A percentile compares a stretch with the other conserved stretches of the same genome.
These are phyloP conservation scores for Oenanthe melanoleuca DNA, from an alignment of 2,113 vertebrate species.

Conservation along the genomic window DNA sequence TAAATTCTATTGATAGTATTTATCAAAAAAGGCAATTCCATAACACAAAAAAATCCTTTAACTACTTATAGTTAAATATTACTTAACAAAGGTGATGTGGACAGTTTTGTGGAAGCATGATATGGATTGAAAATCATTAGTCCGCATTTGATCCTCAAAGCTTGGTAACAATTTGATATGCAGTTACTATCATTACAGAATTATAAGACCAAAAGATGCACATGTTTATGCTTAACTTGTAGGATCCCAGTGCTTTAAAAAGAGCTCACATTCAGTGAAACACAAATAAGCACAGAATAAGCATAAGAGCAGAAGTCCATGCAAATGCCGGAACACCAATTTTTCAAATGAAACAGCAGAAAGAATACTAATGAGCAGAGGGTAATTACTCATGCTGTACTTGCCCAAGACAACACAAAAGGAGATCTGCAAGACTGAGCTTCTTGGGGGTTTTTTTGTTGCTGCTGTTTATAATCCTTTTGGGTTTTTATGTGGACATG, in stretches of 20 bases:
- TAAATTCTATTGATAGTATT: neutral
- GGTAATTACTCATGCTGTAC: neutral
- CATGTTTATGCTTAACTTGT: neutral
- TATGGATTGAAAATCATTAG: neutral
- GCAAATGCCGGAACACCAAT: neutral
- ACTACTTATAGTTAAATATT: neutral
- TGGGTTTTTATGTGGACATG: neutral
- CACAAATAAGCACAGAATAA: neutral
- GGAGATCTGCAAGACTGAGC: neutral
- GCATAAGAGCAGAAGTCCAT: neutral
- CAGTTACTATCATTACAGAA: neutral
- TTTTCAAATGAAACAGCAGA: conserved; percentile 6
- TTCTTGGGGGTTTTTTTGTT: neutral
- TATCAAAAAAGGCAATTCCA: neutral
- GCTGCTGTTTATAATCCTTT: neutral
- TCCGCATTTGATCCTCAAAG: neutral
- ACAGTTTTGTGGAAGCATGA: neutral
- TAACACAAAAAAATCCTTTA: neutral
- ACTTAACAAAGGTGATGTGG: neutral
- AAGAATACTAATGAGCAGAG: neutral
- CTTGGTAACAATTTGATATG: neutral
- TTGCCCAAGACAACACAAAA: neutral
- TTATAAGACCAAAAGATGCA: neutral
- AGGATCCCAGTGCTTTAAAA: neutral
- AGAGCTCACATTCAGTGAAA: neutral